phyloP scores from a whole-genome alignment of 2,113 vertebrate genomes.

The Panthera tigris region DNA sequence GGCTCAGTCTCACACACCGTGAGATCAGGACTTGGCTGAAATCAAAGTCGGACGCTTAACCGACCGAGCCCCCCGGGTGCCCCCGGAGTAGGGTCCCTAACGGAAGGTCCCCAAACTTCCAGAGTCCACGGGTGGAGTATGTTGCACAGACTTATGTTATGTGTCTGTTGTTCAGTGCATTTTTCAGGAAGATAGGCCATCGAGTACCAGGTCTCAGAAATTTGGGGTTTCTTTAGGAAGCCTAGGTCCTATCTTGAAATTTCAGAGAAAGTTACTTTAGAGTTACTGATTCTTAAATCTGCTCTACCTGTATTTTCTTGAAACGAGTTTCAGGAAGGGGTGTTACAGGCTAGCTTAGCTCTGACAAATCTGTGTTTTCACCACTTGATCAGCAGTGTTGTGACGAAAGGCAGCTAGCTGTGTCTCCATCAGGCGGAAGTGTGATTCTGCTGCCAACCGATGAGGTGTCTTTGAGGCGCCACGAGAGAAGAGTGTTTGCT shows the following conservation, averaged over 20 bases:
- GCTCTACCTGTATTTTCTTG: rapidly evolving
- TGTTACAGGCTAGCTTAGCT: rapidly evolving
- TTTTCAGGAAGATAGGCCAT: background rate
- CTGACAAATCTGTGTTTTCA: background rate
- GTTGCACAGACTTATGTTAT: rapidly evolving
- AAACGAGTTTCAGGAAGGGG: background rate
- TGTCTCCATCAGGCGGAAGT: rapidly evolving
- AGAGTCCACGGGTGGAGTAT: rapidly evolving
- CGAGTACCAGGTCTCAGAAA: background rate
- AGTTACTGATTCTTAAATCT: background rate
- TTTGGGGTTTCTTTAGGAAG: background rate
- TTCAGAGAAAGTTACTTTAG: background rate
- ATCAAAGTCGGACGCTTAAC: no score
- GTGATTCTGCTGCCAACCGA: rapidly evolving
- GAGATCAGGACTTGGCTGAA: no score
- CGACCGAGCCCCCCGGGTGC: no score
- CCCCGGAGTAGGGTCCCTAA: background rate
- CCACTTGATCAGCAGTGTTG: rapidly evolving
- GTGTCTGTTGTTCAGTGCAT: rapidly evolving
- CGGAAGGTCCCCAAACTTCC: rapidly evolving
- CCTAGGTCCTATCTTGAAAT: background rate
- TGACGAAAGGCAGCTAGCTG: no score
- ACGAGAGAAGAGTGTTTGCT: rapidly evolving
- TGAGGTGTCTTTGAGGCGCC: rapidly evolving
- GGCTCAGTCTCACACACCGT: no score